These are phyloP conservation scores for Bradypus variegatus DNA, from an alignment of 2,797 vertebrate species.

Conservation along the genomic window DNA sequence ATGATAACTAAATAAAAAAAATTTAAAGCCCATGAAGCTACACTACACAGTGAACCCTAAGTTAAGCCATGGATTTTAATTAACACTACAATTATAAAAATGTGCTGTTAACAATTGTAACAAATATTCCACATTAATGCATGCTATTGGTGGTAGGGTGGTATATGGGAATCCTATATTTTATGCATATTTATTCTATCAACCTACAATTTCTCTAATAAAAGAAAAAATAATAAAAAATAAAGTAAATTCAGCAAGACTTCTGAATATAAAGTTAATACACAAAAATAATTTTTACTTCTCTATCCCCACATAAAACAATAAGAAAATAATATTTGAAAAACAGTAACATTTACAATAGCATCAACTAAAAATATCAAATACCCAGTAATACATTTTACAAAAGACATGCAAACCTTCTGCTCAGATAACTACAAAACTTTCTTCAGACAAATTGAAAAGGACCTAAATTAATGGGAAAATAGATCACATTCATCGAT, in stretches of 20 bases:
- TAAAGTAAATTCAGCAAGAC: not conserved
- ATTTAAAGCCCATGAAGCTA: no score
- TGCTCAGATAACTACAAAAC: not conserved
- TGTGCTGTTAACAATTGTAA: no score
- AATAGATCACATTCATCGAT: not conserved
- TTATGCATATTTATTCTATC: no score
- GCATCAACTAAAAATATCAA: not conserved
- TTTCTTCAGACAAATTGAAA: not conserved
- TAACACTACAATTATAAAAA: no score
- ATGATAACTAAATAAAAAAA: no score
- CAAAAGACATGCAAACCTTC: not conserved
- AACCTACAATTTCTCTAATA: no score
- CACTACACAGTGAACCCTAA: no score
- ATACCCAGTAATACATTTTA: not conserved
- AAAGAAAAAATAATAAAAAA: no score
- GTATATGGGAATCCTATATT: no score
- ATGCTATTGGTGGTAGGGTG: no score
- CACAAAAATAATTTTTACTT: not conserved
- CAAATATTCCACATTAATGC: no score
- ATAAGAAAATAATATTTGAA: not conserved
- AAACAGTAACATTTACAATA: not conserved
- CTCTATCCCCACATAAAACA: not conserved
- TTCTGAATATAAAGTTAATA: not conserved
- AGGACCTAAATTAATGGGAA: not conserved
- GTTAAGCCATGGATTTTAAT: no score